Conservation (phyloP, 2,888 invertebrate genomes). For the Idaea biselata region DNA sequence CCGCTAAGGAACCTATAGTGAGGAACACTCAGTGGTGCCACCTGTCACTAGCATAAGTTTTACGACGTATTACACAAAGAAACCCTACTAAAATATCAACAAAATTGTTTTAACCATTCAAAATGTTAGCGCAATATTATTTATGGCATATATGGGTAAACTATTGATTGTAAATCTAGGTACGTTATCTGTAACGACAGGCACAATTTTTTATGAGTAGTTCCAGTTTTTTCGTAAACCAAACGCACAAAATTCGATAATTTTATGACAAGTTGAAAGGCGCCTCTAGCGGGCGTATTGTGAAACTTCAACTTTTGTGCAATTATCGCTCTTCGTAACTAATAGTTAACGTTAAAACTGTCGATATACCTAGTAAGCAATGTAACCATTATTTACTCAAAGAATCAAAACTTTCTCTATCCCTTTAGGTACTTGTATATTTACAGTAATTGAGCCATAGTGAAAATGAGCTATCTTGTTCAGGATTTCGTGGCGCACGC, state of each 20-base stretch:
- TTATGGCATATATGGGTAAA: not conserved
- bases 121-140: not conserved
- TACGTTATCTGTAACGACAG: not conserved
- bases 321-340: too few species aligned
- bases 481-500: not conserved
- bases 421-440: not conserved
- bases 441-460: not conserved
- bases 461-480: not conserved
- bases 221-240: too few species aligned
- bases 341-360: too few species aligned
- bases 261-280: too few species aligned
- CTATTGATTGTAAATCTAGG: not conserved
- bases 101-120: not conserved
- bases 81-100: not conserved
- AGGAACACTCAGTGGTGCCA: too few species aligned
- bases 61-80: too few species aligned
- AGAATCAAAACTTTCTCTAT: not conserved
- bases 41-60: too few species aligned
- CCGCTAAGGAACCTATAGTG: too few species aligned
- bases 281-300: too few species aligned
- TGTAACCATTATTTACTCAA: not conserved
- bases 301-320: too few species aligned
- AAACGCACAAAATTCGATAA: too few species aligned
- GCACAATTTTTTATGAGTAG: not conserved
- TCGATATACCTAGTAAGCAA: not conserved